Evolutionary conservation across 1,140 invertebrate genomes (phyloP).

Genomic region (Cepaea nemoralis): DNA sequence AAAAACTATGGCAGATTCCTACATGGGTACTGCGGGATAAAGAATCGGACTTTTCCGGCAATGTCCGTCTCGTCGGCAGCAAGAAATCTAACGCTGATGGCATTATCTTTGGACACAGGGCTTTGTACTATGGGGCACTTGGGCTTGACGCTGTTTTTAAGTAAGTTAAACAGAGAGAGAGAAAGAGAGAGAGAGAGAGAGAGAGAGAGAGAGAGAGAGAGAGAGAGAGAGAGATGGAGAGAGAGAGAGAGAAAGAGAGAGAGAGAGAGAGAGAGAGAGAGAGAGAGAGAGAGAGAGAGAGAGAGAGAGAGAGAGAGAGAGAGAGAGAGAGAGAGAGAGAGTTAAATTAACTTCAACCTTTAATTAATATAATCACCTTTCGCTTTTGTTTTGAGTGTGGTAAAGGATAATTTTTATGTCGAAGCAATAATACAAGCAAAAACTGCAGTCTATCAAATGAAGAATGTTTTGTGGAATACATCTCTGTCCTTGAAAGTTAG

Average conservation of each 20-base stretch:
- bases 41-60: slow-evolving; percentile 33
- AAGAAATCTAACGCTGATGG: slow-evolving; percentile 43
- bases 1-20: slow-evolving; percentile 46
- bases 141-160: slow-evolving; percentile 8
- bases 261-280: background rate
- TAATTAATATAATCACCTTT: too few species aligned
- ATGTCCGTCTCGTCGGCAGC: slow-evolving; percentile 41
- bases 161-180: slow-evolving; percentile 17
- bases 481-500: too few species aligned
- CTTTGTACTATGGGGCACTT: background rate
- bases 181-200: background rate
- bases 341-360: too few species aligned
- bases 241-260: background rate
- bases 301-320: too few species aligned
- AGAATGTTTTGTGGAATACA: too few species aligned
- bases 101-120: slow-evolving; percentile 30
- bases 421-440: too few species aligned
- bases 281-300: slow-evolving; percentile 1
- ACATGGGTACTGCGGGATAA: slow-evolving; percentile 42
- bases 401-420: too few species aligned
- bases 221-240: too few species aligned
- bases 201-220: slow-evolving; percentile 29
- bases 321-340: too few species aligned
- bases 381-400: too few species aligned
- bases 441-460: too few species aligned